These are phyloP conservation scores for Callaeas wilsoni DNA, from an alignment of 2,113 vertebrate genomes.

Conservation along the genomic window DNA sequence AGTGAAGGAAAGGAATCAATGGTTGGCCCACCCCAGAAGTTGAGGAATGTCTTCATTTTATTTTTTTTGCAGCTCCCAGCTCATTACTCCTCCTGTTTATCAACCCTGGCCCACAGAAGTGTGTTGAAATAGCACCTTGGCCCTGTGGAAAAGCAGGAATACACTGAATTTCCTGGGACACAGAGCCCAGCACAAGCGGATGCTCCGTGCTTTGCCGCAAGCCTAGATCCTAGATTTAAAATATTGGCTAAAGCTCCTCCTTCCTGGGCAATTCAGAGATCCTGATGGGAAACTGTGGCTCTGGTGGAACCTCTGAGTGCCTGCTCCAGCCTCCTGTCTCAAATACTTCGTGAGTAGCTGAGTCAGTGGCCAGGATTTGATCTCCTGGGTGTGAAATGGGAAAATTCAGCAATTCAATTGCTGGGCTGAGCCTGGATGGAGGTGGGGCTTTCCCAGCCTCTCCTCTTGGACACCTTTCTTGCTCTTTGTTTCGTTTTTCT, in stretches of 20 bases:
- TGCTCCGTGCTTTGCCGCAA: neutral
- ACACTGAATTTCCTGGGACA: neutral
- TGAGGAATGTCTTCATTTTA: neutral
- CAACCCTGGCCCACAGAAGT: constrained; percentile 79
- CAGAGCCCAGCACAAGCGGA: neutral
- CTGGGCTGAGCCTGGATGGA: neutral
- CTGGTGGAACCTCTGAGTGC: neutral
- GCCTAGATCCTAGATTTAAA: neutral
- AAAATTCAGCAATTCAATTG: fast-evolving
- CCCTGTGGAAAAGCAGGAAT: neutral
- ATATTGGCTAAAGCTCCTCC: neutral
- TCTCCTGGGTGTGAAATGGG: neutral
- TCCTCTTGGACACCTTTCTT: neutral
- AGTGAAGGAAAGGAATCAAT: neutral
- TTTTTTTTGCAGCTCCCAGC: constrained; percentile 75
- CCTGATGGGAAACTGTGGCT: neutral
- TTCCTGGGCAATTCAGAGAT: neutral
- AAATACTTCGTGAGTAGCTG: neutral
- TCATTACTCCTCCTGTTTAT: constrained; percentile 72
- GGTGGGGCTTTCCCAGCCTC: neutral
- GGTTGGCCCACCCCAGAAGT: neutral
- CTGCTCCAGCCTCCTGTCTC: neutral
- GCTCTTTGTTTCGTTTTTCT: neutral
- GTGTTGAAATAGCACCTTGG: constrained; percentile 73
- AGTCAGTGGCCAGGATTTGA: neutral